These are phyloP conservation scores for Dicyrtomina minuta DNA, from an alignment of 2,888 invertebrate species.

Conservation along the genomic window DNA sequence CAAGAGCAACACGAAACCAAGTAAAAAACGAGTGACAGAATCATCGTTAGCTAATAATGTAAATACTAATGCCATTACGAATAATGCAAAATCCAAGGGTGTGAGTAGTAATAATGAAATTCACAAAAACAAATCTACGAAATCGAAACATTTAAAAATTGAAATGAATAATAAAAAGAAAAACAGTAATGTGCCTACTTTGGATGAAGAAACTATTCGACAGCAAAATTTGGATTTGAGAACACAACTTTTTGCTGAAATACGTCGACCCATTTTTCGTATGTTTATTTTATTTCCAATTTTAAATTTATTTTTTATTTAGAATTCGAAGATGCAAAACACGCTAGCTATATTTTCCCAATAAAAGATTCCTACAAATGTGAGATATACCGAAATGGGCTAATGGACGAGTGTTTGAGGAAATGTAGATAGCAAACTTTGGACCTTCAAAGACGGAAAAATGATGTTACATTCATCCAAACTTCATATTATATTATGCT, in stretches of 20 bases:
- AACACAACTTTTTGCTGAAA: constrained; percentile 50
- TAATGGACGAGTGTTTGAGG: too few relatives aligned
- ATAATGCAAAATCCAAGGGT: constrained; percentile 8
- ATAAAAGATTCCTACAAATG: too few relatives aligned
- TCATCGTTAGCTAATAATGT: background rate
- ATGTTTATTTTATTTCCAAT: constrained; percentile 27
- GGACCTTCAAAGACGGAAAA: too few relatives aligned
- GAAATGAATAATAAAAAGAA: background rate
- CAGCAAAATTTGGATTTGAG: constrained; percentile 49
- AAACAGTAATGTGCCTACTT: constrained; percentile 21
- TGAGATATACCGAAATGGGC: too few relatives aligned
- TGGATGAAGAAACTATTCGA: constrained; percentile 46
- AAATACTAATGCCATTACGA: background rate
- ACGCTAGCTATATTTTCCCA: too few relatives aligned
- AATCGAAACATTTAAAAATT: too few relatives aligned
- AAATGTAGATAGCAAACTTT: too few relatives aligned
- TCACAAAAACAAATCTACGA: too few relatives aligned
- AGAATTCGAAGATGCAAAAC: too few relatives aligned
- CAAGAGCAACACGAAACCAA: background rate
- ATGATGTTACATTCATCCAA: too few relatives aligned
- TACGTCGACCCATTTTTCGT: constrained; percentile 51
- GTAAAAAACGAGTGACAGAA: constrained; percentile 3
- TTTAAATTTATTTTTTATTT: too few relatives aligned
- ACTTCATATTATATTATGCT: too few relatives aligned
- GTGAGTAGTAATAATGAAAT: background rate